A percentile compares a stretch with the other conserved stretches of the same genome.
Conservation (phyloP, 2,797 vertebrate genomes). For the Sebastes steindachneri region DNA sequence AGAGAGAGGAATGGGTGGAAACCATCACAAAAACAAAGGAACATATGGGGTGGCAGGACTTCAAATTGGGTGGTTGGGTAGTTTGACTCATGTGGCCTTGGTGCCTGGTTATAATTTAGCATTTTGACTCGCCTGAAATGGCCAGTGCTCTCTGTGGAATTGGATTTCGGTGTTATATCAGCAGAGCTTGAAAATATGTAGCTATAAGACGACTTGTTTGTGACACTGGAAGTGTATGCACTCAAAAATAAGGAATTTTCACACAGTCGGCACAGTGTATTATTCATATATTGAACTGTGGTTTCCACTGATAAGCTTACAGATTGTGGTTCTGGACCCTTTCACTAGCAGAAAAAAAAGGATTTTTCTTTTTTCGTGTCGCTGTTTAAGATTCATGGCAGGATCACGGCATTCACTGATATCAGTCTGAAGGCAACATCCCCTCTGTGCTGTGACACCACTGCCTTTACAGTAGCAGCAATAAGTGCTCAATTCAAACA, state of each 20-base stretch:
- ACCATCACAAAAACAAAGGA: conserved; percentile 32
- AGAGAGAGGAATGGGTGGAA: not conserved
- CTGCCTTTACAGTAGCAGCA: not conserved
- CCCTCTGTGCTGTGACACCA: not conserved
- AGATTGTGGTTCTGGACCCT: conserved; percentile 24
- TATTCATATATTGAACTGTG: conserved; percentile 47
- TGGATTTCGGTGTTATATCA: conserved; percentile 56
- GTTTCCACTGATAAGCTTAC: conserved; percentile 44
- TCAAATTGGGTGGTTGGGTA: conserved; percentile 40
- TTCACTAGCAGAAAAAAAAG: not conserved
- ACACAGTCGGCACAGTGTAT: conserved; percentile 13
- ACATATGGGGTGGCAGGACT: conserved; percentile 25
- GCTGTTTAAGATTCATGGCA: conserved; percentile 42
- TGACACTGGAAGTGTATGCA: conserved; percentile 17
- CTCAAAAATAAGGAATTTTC: conserved; percentile 38
- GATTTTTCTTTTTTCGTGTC: not conserved
- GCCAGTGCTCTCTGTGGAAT: conserved; percentile 40
- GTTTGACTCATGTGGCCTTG: conserved; percentile 45
- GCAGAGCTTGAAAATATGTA: conserved; percentile 26
- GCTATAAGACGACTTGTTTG: conserved; percentile 39
- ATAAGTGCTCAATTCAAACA: conserved; percentile 2
- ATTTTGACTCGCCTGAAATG: conserved; percentile 43
- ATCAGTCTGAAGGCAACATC: conserved; percentile 19
- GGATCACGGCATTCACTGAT: conserved; percentile 16
- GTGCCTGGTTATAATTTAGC: conserved; percentile 47